phyloP scores from a whole-genome alignment of 2,797 vertebrate species.

The Stomatorhinus walkeri region DNA sequence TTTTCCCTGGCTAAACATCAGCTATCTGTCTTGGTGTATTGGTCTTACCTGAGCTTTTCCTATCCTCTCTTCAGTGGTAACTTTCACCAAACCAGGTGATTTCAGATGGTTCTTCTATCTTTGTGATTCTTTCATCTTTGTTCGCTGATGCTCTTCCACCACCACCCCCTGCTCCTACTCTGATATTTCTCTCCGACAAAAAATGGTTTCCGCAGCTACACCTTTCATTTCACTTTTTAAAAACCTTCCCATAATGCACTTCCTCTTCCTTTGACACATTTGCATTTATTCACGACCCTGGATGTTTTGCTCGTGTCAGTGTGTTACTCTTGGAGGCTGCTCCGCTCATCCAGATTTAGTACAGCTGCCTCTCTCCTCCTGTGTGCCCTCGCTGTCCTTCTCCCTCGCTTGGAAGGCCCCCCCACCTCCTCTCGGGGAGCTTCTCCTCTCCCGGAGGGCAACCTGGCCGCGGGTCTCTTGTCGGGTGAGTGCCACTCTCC shows the following conservation, averaged over 20 bases:
- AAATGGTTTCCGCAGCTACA: background rate
- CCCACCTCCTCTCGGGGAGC: conserved; percentile 53
- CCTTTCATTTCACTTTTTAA: background rate
- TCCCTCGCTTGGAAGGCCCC: conserved; percentile 47
- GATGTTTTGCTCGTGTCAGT: conserved; percentile 25
- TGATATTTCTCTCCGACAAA: background rate
- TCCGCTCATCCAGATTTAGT: background rate
- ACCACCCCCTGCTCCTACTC: background rate
- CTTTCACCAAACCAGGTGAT: background rate
- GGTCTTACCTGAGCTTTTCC: conserved; percentile 55
- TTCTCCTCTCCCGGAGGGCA: conserved; percentile 68
- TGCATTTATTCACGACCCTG: background rate
- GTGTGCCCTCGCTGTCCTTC: conserved; percentile 47
- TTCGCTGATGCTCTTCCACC: background rate
- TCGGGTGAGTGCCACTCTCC: conserved; percentile 59
- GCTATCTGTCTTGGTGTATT: background rate
- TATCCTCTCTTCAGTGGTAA: conserved; percentile 28
- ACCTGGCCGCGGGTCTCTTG: conserved; percentile 68
- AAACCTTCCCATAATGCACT: background rate
- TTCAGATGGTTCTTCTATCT: background rate
- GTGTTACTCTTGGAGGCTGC: background rate
- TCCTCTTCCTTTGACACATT: background rate
- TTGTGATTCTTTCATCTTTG: background rate
- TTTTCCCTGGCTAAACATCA: background rate
- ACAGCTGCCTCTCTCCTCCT: conserved; percentile 24